A percentile compares a stretch with the other conserved stretches of the same genome.
Evolutionary conservation across 2,113 vertebrate genomes (phyloP).

Genomic region (Poeciliopsis occidentalis): DNA sequence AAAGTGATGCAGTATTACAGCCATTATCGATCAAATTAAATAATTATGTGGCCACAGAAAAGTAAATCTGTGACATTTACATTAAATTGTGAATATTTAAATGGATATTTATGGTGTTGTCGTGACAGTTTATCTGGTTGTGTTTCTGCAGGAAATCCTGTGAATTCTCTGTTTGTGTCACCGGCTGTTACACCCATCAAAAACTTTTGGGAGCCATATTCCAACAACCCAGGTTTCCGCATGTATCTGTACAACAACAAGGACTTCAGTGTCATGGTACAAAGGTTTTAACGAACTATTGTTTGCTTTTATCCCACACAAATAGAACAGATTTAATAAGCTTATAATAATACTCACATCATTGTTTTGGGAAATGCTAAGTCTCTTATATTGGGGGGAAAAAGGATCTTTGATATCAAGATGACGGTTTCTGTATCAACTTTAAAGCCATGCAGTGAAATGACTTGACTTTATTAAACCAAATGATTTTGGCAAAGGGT

Average conservation of each 20-base stretch:
- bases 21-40: too few relatives aligned
- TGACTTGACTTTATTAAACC: too few relatives aligned
- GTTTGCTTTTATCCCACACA: not conserved
- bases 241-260: slow-evolving; percentile 84
- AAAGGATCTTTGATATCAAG: too few relatives aligned
- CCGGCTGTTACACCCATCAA: slow-evolving; percentile 93
- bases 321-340: not conserved
- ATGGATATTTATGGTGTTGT: not conserved
- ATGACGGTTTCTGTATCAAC: too few relatives aligned
- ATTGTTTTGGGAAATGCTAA: not conserved
- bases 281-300: slow-evolving; percentile 25
- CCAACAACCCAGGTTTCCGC: slow-evolving; percentile 92
- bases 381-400: too few relatives aligned
- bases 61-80: too few relatives aligned
- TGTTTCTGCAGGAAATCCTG: slow-evolving; percentile 78
- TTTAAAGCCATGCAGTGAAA: too few relatives aligned
- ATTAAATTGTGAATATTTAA: too few relatives aligned
- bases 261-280: slow-evolving; percentile 85
- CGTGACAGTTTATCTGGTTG: not conserved
- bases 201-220: slow-evolving; percentile 71
- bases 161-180: slow-evolving; percentile 91
- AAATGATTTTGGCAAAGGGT: too few relatives aligned
- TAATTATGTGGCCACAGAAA: too few relatives aligned
- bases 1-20: not conserved
- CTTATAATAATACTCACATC: not conserved